Conservation (phyloP, 2,888 invertebrate genomes). For the Margaritifera margaritifera region DNA sequence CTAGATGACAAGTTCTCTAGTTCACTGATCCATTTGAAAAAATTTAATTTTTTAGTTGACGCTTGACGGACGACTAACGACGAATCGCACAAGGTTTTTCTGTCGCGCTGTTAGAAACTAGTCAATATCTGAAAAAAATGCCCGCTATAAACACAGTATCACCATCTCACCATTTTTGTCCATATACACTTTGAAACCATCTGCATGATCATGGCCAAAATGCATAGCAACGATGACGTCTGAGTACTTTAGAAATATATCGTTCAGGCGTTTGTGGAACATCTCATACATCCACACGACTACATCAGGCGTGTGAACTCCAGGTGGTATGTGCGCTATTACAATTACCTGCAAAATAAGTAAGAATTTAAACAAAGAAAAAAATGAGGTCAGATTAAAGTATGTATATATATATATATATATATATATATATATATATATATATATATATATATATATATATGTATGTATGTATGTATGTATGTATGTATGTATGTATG, state of each 20-base stretch:
- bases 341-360: slow-evolving; percentile 40
- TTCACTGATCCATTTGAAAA: no score
- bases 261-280: slow-evolving; percentile 66
- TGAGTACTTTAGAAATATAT: slow-evolving; percentile 64
- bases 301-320: slow-evolving; percentile 29
- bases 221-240: slow-evolving; percentile 67
- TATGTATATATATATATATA: neutral
- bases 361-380: neutral
- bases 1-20: no score
- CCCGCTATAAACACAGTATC: neutral
- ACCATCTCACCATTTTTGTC: slow-evolving; percentile 24
- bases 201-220: slow-evolving; percentile 68
- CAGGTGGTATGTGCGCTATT: slow-evolving; percentile 51
- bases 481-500: no score
- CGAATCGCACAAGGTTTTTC: no score
- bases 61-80: no score
- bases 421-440: no score
- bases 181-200: slow-evolving; percentile 62
- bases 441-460: no score
- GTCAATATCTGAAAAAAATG: no score
- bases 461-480: no score
- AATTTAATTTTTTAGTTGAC: no score
- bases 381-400: neutral
- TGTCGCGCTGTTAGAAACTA: no score
- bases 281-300: slow-evolving; percentile 68